Percentiles rank a stretch among this genome's conserved stretches.
phyloP scores from a whole-genome alignment of 2,797 vertebrate genomes.

The Acanthurus lineatus region DNA sequence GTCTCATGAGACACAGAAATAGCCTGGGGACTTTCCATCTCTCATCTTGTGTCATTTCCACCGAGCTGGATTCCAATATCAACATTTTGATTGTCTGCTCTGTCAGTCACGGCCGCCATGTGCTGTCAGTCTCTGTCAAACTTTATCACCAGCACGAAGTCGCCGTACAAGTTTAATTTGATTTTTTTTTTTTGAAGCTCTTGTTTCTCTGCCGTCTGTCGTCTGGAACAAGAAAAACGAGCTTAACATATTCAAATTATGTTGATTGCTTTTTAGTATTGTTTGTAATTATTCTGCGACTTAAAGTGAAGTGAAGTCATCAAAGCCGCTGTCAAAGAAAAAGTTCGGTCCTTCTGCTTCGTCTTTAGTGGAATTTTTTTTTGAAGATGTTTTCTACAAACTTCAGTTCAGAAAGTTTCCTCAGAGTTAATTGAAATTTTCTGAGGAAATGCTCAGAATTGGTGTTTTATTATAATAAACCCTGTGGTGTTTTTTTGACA shows the following conservation, averaged over 20 bases:
- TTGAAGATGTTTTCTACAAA: not conserved
- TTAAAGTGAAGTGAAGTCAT: not conserved
- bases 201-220: not conserved
- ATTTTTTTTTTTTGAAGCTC: slow-evolving; percentile 28
- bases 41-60: slow-evolving; percentile 46
- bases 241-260: not conserved
- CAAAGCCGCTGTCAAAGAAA: not conserved
- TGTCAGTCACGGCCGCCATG: slow-evolving; percentile 39
- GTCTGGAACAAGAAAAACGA: not conserved
- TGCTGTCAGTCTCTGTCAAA: slow-evolving; percentile 32
- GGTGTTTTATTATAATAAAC: too few relatives aligned
- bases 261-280: not conserved
- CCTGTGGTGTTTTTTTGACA: not conserved
- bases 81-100: slow-evolving; percentile 55
- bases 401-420: not conserved
- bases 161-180: slow-evolving; percentile 20
- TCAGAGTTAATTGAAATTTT: not conserved
- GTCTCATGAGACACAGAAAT: slow-evolving; percentile 33
- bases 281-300: not conserved
- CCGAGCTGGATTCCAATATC: slow-evolving; percentile 45
- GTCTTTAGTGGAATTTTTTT: too few relatives aligned
- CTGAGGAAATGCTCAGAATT: not conserved
- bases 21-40: slow-evolving; percentile 41
- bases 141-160: slow-evolving; percentile 15
- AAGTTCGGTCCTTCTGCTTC: not conserved